Evolutionary conservation across 2,888 invertebrate genomes (phyloP).

Genomic region (Pachycephus smyrnensis): DNA sequence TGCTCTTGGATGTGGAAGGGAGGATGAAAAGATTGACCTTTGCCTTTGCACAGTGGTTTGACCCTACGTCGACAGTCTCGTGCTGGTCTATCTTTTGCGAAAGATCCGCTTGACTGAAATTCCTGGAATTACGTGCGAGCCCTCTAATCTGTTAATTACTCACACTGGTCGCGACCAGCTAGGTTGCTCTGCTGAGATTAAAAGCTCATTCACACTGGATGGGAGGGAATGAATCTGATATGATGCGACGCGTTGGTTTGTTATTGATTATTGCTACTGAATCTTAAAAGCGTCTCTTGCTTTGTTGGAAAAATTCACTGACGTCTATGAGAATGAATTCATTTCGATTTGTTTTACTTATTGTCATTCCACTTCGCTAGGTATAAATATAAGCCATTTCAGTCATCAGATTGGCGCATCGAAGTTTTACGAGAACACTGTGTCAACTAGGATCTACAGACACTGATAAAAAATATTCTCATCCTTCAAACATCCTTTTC

Average conservation of each 20-base stretch:
- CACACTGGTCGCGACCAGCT: not conserved
- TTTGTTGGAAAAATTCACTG: not conserved
- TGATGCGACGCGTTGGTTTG: not conserved
- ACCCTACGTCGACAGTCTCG: not conserved
- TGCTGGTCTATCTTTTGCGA: not conserved
- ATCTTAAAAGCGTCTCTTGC: no score
- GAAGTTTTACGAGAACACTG: conserved; percentile 14
- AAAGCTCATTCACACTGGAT: not conserved
- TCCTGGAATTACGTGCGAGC: not conserved
- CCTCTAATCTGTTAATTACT: not conserved
- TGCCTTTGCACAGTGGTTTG: not conserved
- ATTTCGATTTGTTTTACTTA: not conserved
- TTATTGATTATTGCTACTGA: no score
- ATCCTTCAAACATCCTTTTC: conserved; percentile 7
- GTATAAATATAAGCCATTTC: not conserved
- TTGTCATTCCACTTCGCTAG: not conserved
- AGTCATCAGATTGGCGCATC: conserved; percentile 12
- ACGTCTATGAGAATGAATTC: not conserved
- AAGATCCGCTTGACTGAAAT: not conserved
- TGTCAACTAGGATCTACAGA: conserved; percentile 9
- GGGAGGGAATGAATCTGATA: not conserved
- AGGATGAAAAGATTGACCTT: not conserved
- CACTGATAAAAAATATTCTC: conserved; percentile 29
- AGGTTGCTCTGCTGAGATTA: not conserved
- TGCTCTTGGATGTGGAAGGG: not conserved